Conservation (phyloP, 2,113 vertebrate species). For the Hippocampus barbouri region DNA sequence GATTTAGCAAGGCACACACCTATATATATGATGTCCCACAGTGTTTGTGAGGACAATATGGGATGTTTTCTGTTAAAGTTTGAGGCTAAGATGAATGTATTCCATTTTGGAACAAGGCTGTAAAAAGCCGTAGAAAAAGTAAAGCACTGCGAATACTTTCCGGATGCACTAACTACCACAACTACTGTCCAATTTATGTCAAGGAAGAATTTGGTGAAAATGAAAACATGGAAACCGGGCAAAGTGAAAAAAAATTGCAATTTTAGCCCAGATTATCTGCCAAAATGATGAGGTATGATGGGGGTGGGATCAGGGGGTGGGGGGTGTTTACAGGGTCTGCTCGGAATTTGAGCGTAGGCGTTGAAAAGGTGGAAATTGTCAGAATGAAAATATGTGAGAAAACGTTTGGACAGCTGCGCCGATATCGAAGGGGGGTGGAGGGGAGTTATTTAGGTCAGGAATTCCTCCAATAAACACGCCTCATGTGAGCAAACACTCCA, state of each 20-base stretch:
- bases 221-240: not conserved
- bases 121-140: not conserved
- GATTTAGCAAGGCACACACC: no score
- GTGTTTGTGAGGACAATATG: no score
- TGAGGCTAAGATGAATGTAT: not conserved
- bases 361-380: conserved; percentile 1
- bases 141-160: not conserved
- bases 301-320: not conserved
- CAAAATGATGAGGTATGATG: not conserved
- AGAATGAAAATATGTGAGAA: conserved; percentile 4
- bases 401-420: conserved; percentile 1
- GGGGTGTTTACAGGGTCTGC: not conserved
- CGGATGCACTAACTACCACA: not conserved
- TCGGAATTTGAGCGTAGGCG: not conserved
- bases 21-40: no score
- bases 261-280: not conserved
- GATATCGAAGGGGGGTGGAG: not conserved
- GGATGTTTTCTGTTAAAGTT: no score
- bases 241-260: not conserved
- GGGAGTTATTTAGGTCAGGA: conserved; percentile 5
- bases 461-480: not conserved
- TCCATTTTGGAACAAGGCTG: not conserved
- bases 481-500: conserved; percentile 2
- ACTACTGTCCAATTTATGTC: not conserved
- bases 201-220: not conserved